Evolutionary conservation across 2,888 invertebrate genomes (phyloP), one percentile per base, ranked within the genome.

Genomic region (Euplexia lucipara): DNA sequence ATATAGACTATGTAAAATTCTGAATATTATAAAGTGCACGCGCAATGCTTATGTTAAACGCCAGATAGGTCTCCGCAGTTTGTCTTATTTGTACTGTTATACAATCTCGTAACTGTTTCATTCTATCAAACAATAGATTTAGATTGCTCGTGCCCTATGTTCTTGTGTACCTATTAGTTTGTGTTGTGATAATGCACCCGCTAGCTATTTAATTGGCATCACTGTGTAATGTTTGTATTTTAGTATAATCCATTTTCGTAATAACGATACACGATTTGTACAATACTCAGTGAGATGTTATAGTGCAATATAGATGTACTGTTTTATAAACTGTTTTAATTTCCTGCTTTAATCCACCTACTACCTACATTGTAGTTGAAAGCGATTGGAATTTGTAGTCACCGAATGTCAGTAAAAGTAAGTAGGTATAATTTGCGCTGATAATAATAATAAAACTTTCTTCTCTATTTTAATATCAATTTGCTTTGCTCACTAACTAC

Each of bases 221-320:
- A 83, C 87, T 86, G 82, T 87, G 81, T 85, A 86, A 84, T 78
- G 78, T 87, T 86, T 88, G 76, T 86, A 83, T 76, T 82, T 81
- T 83, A 82, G 78, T 71, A 78, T 86, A 83, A 84, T 83, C 75
- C 78, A 83, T 81, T 81, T 84, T 86, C 79, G 77, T 85, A 83
- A 83, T 84, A 78, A 90, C 86, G 53, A 75, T 71, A 91, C 89
- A 90, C 91, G 86, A 90, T 90, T 92, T 94, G 91, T 94, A 94
- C 90, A 93, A 92, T 91, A 92, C 83, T 91, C 91, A 92, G 91
- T 93, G 93, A 94, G 91, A 95, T 94, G 94, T 95, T 95, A 94
- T 93, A 94, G 94, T 95, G 94, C 94, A 95, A 95, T 94, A 94
- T 94, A 95, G 94, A 94, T 91, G 92, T 94, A 95, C 90, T 94